Evolutionary conservation across 2,113 vertebrate species (phyloP).

Genomic region (Rallus limicola): DNA sequence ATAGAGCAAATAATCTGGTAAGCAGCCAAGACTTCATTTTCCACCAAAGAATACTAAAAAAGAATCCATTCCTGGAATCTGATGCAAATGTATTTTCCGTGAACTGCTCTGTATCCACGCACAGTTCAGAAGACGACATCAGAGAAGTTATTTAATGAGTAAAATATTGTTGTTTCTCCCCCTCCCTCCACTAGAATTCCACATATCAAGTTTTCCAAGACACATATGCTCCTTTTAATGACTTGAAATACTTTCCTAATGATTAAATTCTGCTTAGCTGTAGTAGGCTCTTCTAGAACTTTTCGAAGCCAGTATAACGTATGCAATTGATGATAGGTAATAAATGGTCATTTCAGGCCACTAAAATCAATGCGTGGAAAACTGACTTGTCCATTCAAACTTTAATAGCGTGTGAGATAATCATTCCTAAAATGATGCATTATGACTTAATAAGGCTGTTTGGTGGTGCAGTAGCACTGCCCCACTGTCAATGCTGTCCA

Average conservation of each 20-base stretch:
- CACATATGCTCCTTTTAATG: slow-evolving; percentile 34
- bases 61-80: slow-evolving; percentile 38
- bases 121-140: slow-evolving; percentile 12
- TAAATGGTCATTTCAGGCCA: neutral
- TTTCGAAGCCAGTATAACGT: neutral
- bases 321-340: neutral
- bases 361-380: neutral
- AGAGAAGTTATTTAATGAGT: slow-evolving; percentile 49
- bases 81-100: slow-evolving; percentile 50
- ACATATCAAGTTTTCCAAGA: slow-evolving; percentile 55
- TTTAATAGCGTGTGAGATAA: neutral
- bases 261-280: slow-evolving; percentile 35
- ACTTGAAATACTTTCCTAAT: slow-evolving; percentile 59
- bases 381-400: neutral
- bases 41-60: slow-evolving; percentile 63
- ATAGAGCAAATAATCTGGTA: slow-evolving; percentile 64
- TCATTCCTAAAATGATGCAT: neutral
- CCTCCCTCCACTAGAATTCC: neutral
- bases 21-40: slow-evolving; percentile 65
- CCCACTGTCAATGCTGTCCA: neutral
- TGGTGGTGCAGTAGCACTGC: neutral
- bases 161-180: slow-evolving; percentile 50
- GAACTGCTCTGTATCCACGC: slow-evolving; percentile 5
- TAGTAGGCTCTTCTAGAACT: neutral
- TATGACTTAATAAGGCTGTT: neutral